These are phyloP conservation scores for Lamellibrachia columna DNA, from an alignment of 2,888 invertebrate genomes.

Conservation along the genomic window DNA sequence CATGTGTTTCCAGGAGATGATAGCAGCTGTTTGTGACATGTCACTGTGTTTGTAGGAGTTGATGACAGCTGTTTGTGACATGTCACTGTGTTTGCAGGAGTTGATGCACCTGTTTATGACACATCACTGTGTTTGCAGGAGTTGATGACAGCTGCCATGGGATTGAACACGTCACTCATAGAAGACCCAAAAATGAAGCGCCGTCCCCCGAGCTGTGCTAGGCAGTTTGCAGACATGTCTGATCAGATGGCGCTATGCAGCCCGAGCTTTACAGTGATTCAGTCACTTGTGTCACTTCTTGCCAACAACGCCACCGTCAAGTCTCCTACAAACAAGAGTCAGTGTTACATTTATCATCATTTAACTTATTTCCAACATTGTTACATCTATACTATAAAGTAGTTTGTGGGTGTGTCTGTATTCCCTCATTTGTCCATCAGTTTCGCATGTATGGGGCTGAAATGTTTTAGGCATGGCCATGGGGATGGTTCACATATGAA, in stretches of 20 bases:
- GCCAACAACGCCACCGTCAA: slow-evolving; percentile 31
- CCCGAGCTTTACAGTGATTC: slow-evolving; percentile 71
- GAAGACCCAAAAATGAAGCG: slow-evolving; percentile 40
- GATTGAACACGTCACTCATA: slow-evolving; percentile 47
- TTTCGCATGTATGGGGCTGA: no score
- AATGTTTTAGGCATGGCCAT: no score
- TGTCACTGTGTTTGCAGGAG: neutral
- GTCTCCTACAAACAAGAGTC: neutral
- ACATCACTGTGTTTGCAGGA: slow-evolving; percentile 57
- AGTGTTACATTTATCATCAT: neutral
- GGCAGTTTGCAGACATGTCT: slow-evolving; percentile 35
- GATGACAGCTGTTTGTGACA: neutral
- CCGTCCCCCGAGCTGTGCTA: neutral
- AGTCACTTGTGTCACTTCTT: slow-evolving; percentile 72
- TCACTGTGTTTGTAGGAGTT: neutral
- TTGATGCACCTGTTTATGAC: neutral
- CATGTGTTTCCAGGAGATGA: slow-evolving; percentile 25
- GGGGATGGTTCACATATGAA: no score
- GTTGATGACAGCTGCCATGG: slow-evolving; percentile 67
- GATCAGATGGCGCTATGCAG: slow-evolving; percentile 54
- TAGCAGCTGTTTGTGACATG: neutral
- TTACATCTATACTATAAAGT: no score
- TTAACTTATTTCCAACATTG: no score
- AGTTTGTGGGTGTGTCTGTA: neutral
- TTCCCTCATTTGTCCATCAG: no score